Base-by-base conservation (phyloP, 2,113 vertebrate genomes). In the Tenebrosternarchus preto region DNA sequence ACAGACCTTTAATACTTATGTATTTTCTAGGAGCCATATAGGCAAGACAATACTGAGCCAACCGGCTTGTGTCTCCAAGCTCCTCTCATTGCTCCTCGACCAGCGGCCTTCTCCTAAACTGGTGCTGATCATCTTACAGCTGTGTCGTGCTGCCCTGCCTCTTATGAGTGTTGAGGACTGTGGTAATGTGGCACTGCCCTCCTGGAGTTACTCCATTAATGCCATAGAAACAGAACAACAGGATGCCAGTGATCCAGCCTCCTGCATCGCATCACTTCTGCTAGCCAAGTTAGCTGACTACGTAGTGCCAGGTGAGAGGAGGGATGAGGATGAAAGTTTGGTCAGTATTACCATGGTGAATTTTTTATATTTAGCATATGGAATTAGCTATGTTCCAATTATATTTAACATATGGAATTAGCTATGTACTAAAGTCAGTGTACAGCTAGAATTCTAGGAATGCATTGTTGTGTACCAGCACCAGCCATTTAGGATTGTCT, bases 91-190 rank as follows among this genome's bases (percentile, higher is more conserved):
- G 77, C 94, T 99, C 19, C 91, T 99, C 85, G 98, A 99, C 88
- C 98, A 99, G 78, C 94, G 98, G 61, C 98, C 98, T 0, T 99
- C 98, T 24, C 98, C 98, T 70, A 99, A 99, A 88, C 87, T 99
- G 86, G 98, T 99, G 9, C 94, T 99, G 36, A 99, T 99, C 85
- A 98, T 98, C 84, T 95, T 99, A 25, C 98, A 99, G 88, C 55
- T 99, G 46, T 98, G 97, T 84, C 95, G 98, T 53, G 96, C 97
- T 0, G 98, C 97, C 0, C 91, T 99, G 82, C 98, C 98, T 0
- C 95, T 99, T 68, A 99, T 99, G 98, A 99, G 97, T 0, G 97
- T 99, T 11, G 97, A 99, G 87, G 98, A 99, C 88, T 99, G 98
- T 86, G 96, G 96, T 2, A 98, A 98, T 0, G 98, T 99, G 83